Evolutionary conservation across 1,140 invertebrate genomes (phyloP).

Genomic region (Drosophila eugracilis): DNA sequence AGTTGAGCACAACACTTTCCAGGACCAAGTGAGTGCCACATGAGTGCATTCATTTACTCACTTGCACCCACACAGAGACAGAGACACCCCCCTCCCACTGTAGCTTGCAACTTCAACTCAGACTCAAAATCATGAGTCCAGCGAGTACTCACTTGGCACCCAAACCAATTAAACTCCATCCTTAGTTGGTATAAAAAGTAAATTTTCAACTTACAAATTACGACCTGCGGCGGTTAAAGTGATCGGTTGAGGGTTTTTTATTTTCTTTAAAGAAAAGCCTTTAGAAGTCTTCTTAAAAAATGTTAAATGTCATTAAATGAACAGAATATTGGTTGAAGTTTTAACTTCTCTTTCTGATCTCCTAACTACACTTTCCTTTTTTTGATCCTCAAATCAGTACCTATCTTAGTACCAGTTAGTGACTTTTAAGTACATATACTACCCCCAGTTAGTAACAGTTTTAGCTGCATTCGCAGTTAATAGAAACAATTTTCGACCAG

Average conservation of each 20-base stretch:
- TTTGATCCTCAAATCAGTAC: too few relatives aligned
- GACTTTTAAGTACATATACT: neutral
- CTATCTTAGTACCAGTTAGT: too few relatives aligned
- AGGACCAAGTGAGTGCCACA: constrained; percentile 25
- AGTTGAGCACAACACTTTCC: constrained; percentile 26
- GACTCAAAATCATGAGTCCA: constrained; percentile 4
- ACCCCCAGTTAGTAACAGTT: neutral
- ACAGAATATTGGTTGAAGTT: too few relatives aligned
- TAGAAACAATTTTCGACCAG: constrained; percentile 56
- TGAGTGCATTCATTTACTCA: constrained; percentile 33
- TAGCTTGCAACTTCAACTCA: too few relatives aligned
- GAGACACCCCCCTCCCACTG: too few relatives aligned
- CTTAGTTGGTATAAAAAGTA: neutral
- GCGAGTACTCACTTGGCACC: constrained; percentile 18
- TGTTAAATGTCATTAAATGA: too few relatives aligned
- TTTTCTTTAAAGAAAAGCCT: too few relatives aligned
- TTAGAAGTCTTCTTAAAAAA: too few relatives aligned
- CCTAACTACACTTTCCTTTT: too few relatives aligned
- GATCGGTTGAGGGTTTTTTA: neutral
- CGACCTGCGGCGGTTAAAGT: neutral
- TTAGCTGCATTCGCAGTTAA: constrained; percentile 47
- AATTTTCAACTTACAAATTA: neutral
- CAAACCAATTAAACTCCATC: neutral
- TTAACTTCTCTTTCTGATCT: too few relatives aligned
- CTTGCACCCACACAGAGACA: neutral